phyloP scores from a whole-genome alignment of 2,113 vertebrate genomes.

The Gymnarchus niloticus region DNA sequence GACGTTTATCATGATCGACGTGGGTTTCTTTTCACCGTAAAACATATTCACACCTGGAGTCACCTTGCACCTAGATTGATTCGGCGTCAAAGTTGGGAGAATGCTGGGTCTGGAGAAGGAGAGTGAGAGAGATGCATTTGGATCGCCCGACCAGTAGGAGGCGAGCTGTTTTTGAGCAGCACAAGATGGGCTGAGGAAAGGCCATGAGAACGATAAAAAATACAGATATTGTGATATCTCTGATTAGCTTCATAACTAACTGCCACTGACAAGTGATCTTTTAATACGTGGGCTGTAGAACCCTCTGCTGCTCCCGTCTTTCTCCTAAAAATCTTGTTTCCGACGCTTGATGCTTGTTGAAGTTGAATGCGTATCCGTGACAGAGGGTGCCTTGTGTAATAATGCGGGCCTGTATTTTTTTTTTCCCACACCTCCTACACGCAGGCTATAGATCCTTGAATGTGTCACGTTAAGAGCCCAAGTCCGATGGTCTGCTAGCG shows the following conservation, averaged over 20 bases:
- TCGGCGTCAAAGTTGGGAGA: too few species aligned
- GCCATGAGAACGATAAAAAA: background rate
- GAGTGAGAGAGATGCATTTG: background rate
- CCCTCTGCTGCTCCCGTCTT: background rate
- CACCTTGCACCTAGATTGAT: constrained; percentile 5
- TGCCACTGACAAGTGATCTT: background rate
- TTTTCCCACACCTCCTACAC: background rate
- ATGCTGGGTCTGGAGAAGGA: too few species aligned
- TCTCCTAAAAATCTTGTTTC: background rate
- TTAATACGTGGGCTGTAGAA: background rate
- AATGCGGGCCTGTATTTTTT: background rate
- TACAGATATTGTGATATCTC: background rate
- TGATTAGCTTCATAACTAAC: background rate
- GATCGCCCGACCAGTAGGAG: background rate
- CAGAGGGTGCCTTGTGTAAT: background rate
- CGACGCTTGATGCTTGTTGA: background rate
- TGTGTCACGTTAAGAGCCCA: background rate
- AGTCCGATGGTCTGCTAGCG: background rate
- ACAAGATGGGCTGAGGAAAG: background rate
- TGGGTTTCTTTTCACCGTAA: background rate
- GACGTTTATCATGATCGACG: background rate
- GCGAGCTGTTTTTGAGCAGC: background rate
- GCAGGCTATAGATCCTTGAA: background rate
- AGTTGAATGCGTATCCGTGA: background rate
- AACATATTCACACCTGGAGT: background rate